Conservation (phyloP, 2,888 invertebrate genomes). For the Ochropleura plecta region DNA sequence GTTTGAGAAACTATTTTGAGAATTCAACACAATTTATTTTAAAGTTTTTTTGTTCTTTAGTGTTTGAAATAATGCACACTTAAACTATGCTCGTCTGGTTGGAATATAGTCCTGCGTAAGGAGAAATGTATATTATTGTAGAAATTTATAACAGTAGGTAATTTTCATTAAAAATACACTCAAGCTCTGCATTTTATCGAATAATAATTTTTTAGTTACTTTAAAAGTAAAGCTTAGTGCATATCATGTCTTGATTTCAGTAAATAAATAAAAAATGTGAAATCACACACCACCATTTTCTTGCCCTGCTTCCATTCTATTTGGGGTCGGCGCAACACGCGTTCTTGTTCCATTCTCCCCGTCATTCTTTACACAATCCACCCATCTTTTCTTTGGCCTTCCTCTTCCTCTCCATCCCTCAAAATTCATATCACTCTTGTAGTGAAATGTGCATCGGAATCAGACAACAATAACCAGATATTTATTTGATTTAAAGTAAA, state of each 20-base stretch:
- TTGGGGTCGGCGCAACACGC: no score
- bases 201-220: background rate
- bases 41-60: constrained; percentile 23
- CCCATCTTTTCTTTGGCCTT: no score
- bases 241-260: background rate
- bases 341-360: no score
- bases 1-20: constrained; percentile 65
- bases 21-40: constrained; percentile 53
- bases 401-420: no score
- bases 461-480: background rate
- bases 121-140: background rate
- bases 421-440: no score
- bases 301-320: no score
- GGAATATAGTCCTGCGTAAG: constrained; percentile 2
- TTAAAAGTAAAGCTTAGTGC: background rate
- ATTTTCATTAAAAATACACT: background rate
- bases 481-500: background rate
- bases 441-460: no score
- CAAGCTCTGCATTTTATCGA: background rate
- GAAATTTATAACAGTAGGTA: background rate
- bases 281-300: no score
- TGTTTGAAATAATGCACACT: constrained; percentile 11
- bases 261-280: no score
- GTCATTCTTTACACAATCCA: no score
- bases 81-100: background rate